These are phyloP conservation scores for Liasis olivaceus DNA, from an alignment of 2,797 vertebrate species.

Conservation along the genomic window DNA sequence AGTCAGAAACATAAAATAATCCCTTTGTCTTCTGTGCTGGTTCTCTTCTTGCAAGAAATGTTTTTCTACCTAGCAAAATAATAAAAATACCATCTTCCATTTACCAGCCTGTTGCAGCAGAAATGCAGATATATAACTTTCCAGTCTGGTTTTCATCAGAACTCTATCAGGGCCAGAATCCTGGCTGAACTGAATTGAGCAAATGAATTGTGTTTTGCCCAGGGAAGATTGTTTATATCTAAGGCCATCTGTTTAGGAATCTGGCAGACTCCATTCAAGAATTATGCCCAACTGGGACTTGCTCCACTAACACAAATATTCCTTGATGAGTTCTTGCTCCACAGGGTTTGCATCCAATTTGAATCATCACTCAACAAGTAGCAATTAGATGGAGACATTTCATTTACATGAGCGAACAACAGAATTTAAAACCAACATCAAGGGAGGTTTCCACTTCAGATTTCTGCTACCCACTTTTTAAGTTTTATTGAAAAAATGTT, in stretches of 20 bases:
- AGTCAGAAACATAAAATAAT: not conserved
- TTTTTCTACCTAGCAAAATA: not conserved
- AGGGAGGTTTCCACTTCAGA: not conserved
- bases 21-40: not conserved
- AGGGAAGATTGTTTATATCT: not conserved
- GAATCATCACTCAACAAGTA: not conserved
- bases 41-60: not conserved
- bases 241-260: not conserved
- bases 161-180: not conserved
- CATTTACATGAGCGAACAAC: slow-evolving; percentile 13
- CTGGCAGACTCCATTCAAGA: not conserved
- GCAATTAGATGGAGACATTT: slow-evolving; percentile 25
- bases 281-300: not conserved
- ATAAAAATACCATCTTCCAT: not conserved
- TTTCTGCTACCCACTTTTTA: slow-evolving; percentile 27
- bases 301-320: not conserved
- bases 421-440: slow-evolving; percentile 32
- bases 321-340: slow-evolving; percentile 8
- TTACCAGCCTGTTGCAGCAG: not conserved
- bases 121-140: not conserved
- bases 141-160: not conserved
- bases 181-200: not conserved
- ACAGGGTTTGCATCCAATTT: slow-evolving; percentile 36
- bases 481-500: slow-evolving; percentile 37
- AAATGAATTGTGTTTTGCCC: not conserved